Base-by-base conservation (phyloP, 2,888 invertebrate species). In the Ormyrus thymus region DNA sequence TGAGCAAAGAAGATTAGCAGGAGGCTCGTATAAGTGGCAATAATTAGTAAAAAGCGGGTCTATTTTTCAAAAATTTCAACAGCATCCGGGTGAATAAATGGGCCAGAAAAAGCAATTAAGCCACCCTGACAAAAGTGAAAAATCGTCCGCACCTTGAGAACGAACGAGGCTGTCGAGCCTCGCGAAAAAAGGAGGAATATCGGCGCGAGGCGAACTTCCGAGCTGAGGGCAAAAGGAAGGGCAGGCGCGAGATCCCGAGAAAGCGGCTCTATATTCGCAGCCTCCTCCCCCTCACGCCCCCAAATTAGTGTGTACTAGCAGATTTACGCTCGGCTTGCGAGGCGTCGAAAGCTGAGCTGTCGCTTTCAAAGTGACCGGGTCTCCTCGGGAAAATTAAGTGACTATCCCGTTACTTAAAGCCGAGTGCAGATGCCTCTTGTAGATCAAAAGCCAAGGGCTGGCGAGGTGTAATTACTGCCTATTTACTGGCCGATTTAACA, bases 271-370 rank as follows among this genome's bases (percentile, higher is more conserved):
- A 61, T 70, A 65, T 53, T 53, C 74, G 56, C 64, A 8, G 59
- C 15, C 80, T 71, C 78, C 78, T 78, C 81, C 81, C 76, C 80
- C 86, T 82, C 85, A 88, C 88, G 88, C 88, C 87, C 85, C 84
- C 87, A 87, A 88, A 89, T 89, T 88, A 88, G 88, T 85, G 87
- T 85, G 85, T 84, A 86, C 83, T 80, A 79, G 81, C 81, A 85
- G 85, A 87, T 87, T 87, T 87, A 87, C 83, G 87, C 83, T 84
- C 84, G 84, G 85, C 83, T 84, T 68, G 45, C 48, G 59, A 53
- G 45, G 65, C 68, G 73, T 56, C 73, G 73, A 75, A 58, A 58
- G 56, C 46, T 53, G 64, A 62, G 45, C 48, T 45, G 29, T 15
- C 62, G 43, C 53, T 46, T 43, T 69, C 15, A 56, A 53, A 15